Base-by-base conservation (phyloP, 2,888 invertebrate species). In the Drosophila testacea region DNA sequence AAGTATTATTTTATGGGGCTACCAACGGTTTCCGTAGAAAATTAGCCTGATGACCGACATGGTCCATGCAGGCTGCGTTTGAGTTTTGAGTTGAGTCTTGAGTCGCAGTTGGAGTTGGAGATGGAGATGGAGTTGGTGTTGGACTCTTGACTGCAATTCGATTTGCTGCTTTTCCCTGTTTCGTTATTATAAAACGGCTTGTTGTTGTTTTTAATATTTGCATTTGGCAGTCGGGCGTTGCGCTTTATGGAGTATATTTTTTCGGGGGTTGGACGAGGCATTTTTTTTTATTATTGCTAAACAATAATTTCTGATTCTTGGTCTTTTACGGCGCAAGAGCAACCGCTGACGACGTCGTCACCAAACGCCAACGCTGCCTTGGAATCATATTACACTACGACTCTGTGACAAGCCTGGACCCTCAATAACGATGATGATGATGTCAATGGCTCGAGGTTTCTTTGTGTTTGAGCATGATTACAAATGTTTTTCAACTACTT, bases 301-400 rank as follows among this genome's bases (percentile, higher is more conserved):
- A 88, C 88, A 83, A 86, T 81, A 69, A 86, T 86, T 83, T 83
- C 76, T 83, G 86, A 86, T 83, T 88, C 83, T 86, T 83, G 73
- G 79, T 73, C 69, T 81, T 75, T 76, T 59, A 70, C 66, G 69
- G 66, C 77, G 62, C 61, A 79, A 57, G 60, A 79, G 71, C 65
- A 77, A 60, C 42, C 42, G 42, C 42, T 54, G 54, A 67, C 70
- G 83, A 63, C 71, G 69, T 69, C 83, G 82, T 55, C 76, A 67
- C 50, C 80, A 75, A 76, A 78, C 76, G 78, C 74, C 79, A 77
- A 78, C 61, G 52, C 44, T 44, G 69, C 61, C 50, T 32, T 62
- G 62, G 88, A 57, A 56, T 84, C 83, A 44, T 48, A 69, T 88
- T 88, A 86, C 83, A 79, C 69, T 54, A 73, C 54, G 47, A 28